phyloP scores from a whole-genome alignment of 2,888 invertebrate genomes.

The Xestia xanthographa region DNA sequence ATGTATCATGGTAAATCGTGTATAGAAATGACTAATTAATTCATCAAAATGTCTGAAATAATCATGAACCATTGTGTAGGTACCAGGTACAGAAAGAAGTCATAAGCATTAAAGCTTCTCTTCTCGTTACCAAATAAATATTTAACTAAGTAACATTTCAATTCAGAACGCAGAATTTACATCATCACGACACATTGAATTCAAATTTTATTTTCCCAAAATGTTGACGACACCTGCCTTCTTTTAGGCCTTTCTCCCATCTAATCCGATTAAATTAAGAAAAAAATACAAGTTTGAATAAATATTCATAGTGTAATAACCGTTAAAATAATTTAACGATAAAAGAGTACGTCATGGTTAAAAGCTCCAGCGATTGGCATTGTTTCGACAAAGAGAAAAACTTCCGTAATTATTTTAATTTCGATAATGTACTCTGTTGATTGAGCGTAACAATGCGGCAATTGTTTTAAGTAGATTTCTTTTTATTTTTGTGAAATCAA shows the following conservation, averaged over 20 bases:
- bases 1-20: not conserved
- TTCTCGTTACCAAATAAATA: constrained; percentile 55
- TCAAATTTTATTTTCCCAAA: constrained; percentile 59
- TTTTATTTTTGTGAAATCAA: constrained; percentile 39
- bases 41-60: constrained; percentile 31
- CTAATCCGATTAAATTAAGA: constrained; percentile 56
- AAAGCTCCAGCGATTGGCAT: constrained; percentile 55
- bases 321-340: constrained; percentile 63
- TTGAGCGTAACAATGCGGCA: constrained; percentile 61
- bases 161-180: constrained; percentile 55
- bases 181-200: constrained; percentile 60
- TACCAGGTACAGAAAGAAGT: constrained; percentile 5
- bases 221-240: constrained; percentile 60
- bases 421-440: constrained; percentile 54
- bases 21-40: constrained; percentile 5
- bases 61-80: constrained; percentile 51
- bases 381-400: constrained; percentile 63
- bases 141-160: constrained; percentile 50
- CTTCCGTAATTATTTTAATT: constrained; percentile 56
- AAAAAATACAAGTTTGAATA: constrained; percentile 52
- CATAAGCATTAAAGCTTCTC: constrained; percentile 42
- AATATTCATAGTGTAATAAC: constrained; percentile 64
- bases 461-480: constrained; percentile 51
- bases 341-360: constrained; percentile 52
- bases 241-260: constrained; percentile 35